These are phyloP conservation scores for Cyclargus thomasi DNA, from an alignment of 1,140 invertebrate species.

Conservation along the genomic window DNA sequence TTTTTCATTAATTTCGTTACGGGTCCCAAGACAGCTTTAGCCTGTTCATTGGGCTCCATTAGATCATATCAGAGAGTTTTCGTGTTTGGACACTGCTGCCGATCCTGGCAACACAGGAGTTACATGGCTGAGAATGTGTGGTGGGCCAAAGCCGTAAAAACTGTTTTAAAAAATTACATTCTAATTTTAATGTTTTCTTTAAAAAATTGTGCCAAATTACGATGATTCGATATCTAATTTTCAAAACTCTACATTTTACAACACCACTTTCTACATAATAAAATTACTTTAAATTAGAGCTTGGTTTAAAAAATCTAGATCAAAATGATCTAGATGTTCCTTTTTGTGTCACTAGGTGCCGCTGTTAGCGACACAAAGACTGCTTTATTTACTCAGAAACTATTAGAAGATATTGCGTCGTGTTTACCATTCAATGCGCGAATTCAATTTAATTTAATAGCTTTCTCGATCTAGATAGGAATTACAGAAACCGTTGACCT, in stretches of 20 bases:
- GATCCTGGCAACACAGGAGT: too few relatives aligned
- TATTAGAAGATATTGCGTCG: slow-evolving; percentile 5
- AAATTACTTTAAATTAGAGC: neutral
- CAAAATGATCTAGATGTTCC: neutral
- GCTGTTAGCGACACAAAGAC: neutral
- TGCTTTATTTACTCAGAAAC: slow-evolving; percentile 6
- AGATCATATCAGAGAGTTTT: too few relatives aligned
- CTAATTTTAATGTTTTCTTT: too few relatives aligned
- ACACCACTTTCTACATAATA: neutral
- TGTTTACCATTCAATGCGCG: slow-evolving; percentile 8
- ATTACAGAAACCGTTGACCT: slow-evolving; percentile 5
- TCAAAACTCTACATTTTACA: neutral
- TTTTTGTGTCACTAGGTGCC: neutral
- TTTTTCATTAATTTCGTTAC: too few relatives aligned
- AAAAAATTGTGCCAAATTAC: too few relatives aligned
- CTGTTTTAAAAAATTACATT: too few relatives aligned
- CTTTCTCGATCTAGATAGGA: slow-evolving; percentile 14
- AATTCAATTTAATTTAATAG: slow-evolving; percentile 16
- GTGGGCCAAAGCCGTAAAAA: too few relatives aligned
- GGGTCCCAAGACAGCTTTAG: too few relatives aligned
- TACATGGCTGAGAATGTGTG: too few relatives aligned
- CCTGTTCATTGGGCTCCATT: too few relatives aligned
- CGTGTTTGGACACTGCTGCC: too few relatives aligned
- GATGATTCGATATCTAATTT: too few relatives aligned
- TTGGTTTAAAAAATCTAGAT: neutral